These are phyloP conservation scores for Brachyalestes nurse DNA, from an alignment of 2,797 vertebrate species.

Conservation along the genomic window DNA sequence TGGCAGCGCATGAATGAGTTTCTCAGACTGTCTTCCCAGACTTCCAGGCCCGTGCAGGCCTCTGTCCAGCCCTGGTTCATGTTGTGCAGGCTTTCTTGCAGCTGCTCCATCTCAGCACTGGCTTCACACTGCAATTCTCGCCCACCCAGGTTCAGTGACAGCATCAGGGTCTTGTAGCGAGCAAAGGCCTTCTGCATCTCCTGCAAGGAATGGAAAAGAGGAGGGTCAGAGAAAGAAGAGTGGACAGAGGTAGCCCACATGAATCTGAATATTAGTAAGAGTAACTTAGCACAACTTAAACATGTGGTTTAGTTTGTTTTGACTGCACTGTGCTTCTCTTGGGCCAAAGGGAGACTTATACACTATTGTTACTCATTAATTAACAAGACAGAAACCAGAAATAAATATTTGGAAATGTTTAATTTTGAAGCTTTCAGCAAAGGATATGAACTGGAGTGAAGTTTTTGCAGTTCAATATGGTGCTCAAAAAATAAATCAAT, in stretches of 20 bases:
- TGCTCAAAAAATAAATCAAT: background rate
- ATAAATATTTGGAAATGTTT: background rate
- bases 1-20: conserved; percentile 83
- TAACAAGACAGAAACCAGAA: too few species aligned
- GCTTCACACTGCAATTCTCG: conserved; percentile 70
- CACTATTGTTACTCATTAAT: too few species aligned
- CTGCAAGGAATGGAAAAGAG: conserved; percentile 65
- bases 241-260: background rate
- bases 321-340: too few species aligned
- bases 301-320: too few species aligned
- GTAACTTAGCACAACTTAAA: too few species aligned
- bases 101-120: conserved; percentile 61
- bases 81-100: conserved; percentile 72
- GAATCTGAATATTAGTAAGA: too few species aligned
- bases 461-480: too few species aligned
- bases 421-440: background rate
- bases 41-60: conserved; percentile 73
- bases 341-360: too few species aligned
- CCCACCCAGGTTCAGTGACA: conserved; percentile 80
- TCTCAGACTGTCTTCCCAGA: conserved; percentile 81
- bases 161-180: conserved; percentile 83
- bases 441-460: too few species aligned
- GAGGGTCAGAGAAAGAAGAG: background rate
- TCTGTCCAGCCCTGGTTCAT: conserved; percentile 85
- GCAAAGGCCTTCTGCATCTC: conserved; percentile 84